phyloP scores from a whole-genome alignment of 2,888 invertebrate species.

The Ornithoptera priamus region DNA sequence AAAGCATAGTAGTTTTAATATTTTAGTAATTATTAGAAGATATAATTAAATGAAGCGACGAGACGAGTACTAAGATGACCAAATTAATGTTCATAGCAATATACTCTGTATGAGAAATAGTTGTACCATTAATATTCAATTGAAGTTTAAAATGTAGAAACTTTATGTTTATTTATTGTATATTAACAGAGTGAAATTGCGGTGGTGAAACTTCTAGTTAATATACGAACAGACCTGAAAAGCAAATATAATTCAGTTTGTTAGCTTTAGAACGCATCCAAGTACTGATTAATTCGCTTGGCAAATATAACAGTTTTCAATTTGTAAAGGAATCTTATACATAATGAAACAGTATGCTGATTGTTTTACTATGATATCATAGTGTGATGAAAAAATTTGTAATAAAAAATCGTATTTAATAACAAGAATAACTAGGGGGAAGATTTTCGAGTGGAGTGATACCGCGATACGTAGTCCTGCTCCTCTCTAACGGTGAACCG shows the following conservation, averaged over 20 bases:
- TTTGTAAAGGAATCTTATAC: not conserved
- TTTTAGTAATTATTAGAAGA: no score
- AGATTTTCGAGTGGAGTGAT: no score
- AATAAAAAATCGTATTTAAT: no score
- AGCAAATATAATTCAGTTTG: constrained; percentile 6
- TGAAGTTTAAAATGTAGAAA: not conserved
- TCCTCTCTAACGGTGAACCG: no score
- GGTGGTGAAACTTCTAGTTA: not conserved
- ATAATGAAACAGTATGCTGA: not conserved
- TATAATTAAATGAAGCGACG: not conserved
- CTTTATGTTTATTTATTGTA: not conserved
- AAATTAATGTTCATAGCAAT: no score
- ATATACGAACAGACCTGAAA: not conserved
- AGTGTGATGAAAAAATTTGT: no score
- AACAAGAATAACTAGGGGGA: no score
- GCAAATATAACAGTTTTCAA: not conserved
- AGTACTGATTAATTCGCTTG: not conserved
- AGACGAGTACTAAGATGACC: not conserved
- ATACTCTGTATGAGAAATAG: no score
- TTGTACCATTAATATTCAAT: no score
- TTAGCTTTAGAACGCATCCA: not conserved
- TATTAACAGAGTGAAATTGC: not conserved
- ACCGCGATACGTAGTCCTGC: no score
- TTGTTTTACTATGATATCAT: not conserved
- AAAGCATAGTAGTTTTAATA: no score